Conservation (phyloP, 2,113 vertebrate genomes). For the Xerus inauris region DNA sequence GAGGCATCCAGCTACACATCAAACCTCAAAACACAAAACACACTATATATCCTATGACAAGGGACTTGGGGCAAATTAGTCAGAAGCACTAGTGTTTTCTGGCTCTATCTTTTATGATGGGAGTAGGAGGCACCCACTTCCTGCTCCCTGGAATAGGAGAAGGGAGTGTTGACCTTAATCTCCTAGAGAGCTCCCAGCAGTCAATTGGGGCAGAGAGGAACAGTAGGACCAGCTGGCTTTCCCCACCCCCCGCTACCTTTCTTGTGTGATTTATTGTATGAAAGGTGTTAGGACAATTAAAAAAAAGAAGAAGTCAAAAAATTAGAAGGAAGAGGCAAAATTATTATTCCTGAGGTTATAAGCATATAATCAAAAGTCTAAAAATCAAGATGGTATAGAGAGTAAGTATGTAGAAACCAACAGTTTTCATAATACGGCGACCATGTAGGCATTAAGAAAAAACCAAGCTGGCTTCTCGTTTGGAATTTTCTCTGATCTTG, state of each 20-base stretch:
- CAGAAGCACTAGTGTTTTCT: not conserved
- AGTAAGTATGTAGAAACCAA: too few species aligned
- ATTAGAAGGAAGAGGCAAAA: too few species aligned
- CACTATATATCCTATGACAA: not conserved
- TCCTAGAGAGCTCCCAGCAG: not conserved
- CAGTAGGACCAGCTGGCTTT: not conserved
- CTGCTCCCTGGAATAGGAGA: not conserved
- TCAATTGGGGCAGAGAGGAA: not conserved
- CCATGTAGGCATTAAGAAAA: too few species aligned
- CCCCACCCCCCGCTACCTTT: too few species aligned
- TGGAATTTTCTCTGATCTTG: slow-evolving; percentile 59
- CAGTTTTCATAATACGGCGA: too few species aligned
- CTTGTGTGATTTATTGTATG: too few species aligned
- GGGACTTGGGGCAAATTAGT: slow-evolving; percentile 28
- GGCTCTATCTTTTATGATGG: not conserved
- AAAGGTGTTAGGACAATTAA: too few species aligned
- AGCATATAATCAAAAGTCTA: too few species aligned
- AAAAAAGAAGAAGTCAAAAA: too few species aligned
- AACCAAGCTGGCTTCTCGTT: slow-evolving; percentile 20
- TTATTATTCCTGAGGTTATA: too few species aligned
- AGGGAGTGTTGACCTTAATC: not conserved
- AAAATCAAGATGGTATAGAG: not conserved
- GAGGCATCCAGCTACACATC: slow-evolving; percentile 21
- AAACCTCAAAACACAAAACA: slow-evolving; percentile 53
- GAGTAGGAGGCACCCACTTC: not conserved